A percentile compares a stretch with the other conserved stretches of the same genome.
Conservation (phyloP, 1,140 invertebrate genomes). For the Anastrepha ludens region DNA sequence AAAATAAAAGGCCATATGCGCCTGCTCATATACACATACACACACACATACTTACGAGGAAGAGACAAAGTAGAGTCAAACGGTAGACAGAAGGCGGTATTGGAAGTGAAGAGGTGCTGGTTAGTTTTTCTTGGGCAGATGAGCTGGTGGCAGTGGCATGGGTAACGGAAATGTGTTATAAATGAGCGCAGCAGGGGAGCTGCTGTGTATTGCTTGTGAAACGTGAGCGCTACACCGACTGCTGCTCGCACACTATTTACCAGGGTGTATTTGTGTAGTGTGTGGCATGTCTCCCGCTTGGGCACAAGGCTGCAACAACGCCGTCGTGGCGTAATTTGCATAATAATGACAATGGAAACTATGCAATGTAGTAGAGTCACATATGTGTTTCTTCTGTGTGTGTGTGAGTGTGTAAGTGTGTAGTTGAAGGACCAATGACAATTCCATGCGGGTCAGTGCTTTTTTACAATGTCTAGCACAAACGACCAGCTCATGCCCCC, state of each 20-base stretch:
- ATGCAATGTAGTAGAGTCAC: neutral
- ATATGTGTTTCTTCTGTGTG: neutral
- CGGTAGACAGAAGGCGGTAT: neutral
- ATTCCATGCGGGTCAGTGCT: conserved; percentile 33
- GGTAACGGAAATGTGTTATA: conserved; percentile 14
- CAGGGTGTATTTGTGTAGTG: neutral
- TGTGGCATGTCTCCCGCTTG: neutral
- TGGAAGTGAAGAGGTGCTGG: neutral
- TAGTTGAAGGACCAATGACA: neutral
- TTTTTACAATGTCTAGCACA: neutral
- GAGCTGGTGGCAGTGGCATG: neutral
- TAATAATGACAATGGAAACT: conserved; percentile 36
- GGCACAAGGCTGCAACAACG: conserved; percentile 28
- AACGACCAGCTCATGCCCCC: no score
- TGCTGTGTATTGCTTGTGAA: neutral
- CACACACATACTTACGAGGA: neutral
- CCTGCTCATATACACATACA: neutral
- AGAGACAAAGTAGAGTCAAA: no score
- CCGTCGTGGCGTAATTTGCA: neutral
- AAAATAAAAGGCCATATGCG: neutral
- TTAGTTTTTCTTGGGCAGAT: neutral
- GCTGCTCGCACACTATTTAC: neutral
- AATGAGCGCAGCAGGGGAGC: conserved; percentile 5
- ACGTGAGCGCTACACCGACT: neutral
- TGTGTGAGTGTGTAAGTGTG: neutral